A percentile compares a stretch with the other conserved stretches of the same genome.
phyloP scores from a whole-genome alignment of 2,797 vertebrate species.

The Sorex maritimensis region DNA sequence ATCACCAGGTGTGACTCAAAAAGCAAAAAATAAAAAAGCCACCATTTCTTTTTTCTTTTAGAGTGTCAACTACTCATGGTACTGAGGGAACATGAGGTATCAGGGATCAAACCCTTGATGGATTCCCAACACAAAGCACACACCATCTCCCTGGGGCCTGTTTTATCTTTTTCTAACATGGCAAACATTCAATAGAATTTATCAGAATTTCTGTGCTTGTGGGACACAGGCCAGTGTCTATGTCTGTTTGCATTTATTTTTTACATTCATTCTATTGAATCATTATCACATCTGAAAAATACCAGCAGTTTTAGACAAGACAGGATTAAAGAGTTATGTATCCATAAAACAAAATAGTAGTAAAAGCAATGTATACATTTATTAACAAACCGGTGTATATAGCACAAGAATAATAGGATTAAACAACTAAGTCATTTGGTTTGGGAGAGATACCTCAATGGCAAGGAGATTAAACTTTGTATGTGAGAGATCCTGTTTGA shows the following conservation, averaged over 20 bases:
- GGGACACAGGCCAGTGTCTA: neutral
- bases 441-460: too few species aligned
- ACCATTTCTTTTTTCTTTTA: too few species aligned
- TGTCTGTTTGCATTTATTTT: neutral
- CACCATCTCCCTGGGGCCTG: too few species aligned
- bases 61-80: too few species aligned
- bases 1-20: too few species aligned
- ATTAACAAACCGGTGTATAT: neutral
- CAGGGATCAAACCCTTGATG: too few species aligned
- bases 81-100: too few species aligned
- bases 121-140: too few species aligned
- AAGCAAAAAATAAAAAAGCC: too few species aligned
- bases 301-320: conserved; percentile 30
- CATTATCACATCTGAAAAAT: neutral
- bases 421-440: conserved; percentile 23
- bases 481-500: too few species aligned
- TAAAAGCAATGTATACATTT: neutral
- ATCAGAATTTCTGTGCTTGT: neutral
- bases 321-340: conserved; percentile 1
- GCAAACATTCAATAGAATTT: neutral
- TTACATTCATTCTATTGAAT: neutral
- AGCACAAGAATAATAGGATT: neutral
- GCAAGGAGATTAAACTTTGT: too few species aligned
- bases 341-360: neutral
- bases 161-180: neutral